Evolutionary conservation across 2,797 vertebrate species (phyloP), one percentile per base, ranked within the genome.

Genomic region (Leptatherina wallacei): DNA sequence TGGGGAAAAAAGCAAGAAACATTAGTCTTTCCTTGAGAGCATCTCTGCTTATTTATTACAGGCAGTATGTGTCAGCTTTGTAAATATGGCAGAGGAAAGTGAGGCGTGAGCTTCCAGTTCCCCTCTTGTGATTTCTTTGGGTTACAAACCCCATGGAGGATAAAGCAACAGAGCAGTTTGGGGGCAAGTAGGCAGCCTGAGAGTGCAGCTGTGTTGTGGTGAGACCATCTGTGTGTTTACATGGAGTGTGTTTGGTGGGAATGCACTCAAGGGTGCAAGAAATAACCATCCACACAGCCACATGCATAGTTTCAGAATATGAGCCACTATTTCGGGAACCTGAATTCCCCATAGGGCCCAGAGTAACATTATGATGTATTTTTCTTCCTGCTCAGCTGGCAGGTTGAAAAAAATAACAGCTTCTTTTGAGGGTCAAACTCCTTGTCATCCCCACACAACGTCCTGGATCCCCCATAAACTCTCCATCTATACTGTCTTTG

Each of bases 21-120:
- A 61, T 44, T 59, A 55, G 65, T 83, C 63, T 67, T 73, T 67
- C 65, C 64, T 58, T 13, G 3, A 66, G 38, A 73, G 40, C 29
- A 75, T 47, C 59, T 65, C 47, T 1, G 33, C 58, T 81, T 56
- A 71, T 79, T 78, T 84, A 56, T 67, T 56, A 47, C 12, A 73
- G 75, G 47, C 62, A 79, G 68, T 40, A 33, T 70, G 69, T 75
- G 81, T 73, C 73, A 75, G 73, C 65, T 65, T 64, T 73, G 59
- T 58, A 68, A 66, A 72, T 49, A 52, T 30, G 55, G 74, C 59
- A 61, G 54, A 86, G 79, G 75, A 86, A 87, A 91, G 83, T 87
- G 83, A 74, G 51, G 49, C 61, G 75, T 54, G 61, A 83, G 84
- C 69, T 85, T 69, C 61, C 2, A 3, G 69, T 84, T 87, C 59